phyloP scores from a whole-genome alignment of 2,888 invertebrate species.

The Thecocarcelia acutangulata region DNA sequence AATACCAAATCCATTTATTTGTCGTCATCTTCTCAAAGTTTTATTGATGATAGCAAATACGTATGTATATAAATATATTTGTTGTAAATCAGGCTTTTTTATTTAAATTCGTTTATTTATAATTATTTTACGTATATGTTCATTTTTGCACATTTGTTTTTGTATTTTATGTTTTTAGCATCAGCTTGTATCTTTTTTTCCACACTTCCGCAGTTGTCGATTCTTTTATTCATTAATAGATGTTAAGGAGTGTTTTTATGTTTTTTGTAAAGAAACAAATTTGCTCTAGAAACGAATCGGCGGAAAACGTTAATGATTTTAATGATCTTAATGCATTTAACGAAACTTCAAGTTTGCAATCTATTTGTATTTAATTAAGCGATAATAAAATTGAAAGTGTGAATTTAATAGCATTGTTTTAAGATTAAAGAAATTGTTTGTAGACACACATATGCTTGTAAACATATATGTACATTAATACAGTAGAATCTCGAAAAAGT shows the following conservation, averaged over 20 bases:
- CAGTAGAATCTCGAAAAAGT: too few relatives aligned
- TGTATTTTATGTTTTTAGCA: slow-evolving; percentile 40
- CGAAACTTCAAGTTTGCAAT: slow-evolving; percentile 14
- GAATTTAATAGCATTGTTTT: slow-evolving; percentile 5
- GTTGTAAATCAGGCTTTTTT: too few relatives aligned
- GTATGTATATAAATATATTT: slow-evolving; percentile 12
- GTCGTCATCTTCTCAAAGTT: slow-evolving; percentile 75
- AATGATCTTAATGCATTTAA: slow-evolving; percentile 28
- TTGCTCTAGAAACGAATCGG: slow-evolving; percentile 52
- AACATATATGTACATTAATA: too few relatives aligned
- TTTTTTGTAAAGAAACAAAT: slow-evolving; percentile 14
- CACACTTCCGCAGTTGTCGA: slow-evolving; percentile 62
- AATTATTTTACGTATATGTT: slow-evolving; percentile 13
- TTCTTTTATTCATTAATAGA: neutral
- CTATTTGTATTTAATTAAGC: slow-evolving; percentile 7
- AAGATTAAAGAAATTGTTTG: neutral
- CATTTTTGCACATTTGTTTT: slow-evolving; percentile 56
- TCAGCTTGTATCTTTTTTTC: slow-evolving; percentile 9
- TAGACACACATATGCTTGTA: too few relatives aligned
- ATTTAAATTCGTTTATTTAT: neutral
- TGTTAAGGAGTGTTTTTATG: slow-evolving; percentile 34
- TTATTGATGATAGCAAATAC: slow-evolving; percentile 34
- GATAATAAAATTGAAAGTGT: neutral
- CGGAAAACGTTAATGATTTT: slow-evolving; percentile 39
- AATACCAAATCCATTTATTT: slow-evolving; percentile 77